Evolutionary conservation across 35 echinoderm and acorn worm genomes (phyloP).

Genomic region (Heliocidaris erythrogramma): DNA sequence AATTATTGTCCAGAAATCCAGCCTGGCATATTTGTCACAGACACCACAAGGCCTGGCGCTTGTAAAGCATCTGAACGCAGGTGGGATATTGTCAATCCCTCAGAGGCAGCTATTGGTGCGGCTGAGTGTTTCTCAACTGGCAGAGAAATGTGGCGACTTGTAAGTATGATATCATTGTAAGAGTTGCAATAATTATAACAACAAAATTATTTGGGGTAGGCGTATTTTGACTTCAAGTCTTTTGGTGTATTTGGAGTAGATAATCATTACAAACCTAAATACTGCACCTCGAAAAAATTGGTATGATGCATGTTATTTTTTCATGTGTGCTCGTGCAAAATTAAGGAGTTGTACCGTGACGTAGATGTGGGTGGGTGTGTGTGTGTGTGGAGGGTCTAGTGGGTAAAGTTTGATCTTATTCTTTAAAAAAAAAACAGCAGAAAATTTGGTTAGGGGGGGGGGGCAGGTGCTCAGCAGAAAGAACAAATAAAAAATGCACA

Average conservation of each 20-base stretch:
- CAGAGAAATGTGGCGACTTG: background rate
- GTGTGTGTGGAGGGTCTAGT: background rate
- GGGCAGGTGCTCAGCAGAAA: background rate
- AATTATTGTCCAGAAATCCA: no score
- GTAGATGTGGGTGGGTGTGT: no score
- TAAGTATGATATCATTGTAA: background rate
- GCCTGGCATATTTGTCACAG: no score
- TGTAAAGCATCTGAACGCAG: background rate
- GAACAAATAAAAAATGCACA: background rate
- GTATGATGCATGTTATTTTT: no score
- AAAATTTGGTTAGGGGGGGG: background rate
- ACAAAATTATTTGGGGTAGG: no score
- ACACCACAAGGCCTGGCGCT: no score
- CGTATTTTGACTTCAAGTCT: no score
- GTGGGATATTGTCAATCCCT: background rate
- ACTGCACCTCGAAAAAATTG: no score
- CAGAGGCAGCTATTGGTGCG: background rate
- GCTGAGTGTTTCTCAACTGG: background rate
- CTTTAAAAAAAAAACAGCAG: background rate
- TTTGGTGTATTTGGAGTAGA: no score
- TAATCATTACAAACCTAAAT: no score
- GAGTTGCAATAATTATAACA: background rate
- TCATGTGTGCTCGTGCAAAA: no score
- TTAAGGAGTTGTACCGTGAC: no score
- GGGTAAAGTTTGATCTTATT: background rate